phyloP scores from a whole-genome alignment of 1,140 invertebrate genomes.

The Atta colombica region DNA sequence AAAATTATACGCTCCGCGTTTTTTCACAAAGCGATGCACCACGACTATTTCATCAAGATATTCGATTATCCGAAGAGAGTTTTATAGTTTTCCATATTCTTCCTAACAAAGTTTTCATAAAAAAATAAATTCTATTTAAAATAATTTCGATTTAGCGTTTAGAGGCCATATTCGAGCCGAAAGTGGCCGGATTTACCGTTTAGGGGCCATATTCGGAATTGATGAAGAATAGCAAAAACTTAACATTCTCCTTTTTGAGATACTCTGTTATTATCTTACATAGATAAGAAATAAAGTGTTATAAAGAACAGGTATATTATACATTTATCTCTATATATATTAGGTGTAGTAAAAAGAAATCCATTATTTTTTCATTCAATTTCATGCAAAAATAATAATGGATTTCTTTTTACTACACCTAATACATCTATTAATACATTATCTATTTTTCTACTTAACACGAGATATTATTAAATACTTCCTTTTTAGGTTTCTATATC shows the following conservation, averaged over 20 bases:
- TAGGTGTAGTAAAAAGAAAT: too few species aligned
- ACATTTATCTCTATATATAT: neutral
- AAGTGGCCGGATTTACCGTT: too few species aligned
- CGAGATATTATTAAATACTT: neutral
- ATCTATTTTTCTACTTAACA: constrained; percentile 7
- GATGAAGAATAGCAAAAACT: too few species aligned
- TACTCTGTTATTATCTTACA: neutral
- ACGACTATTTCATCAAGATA: neutral
- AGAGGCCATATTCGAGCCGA: too few species aligned
- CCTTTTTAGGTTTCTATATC: neutral
- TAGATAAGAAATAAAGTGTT: neutral
- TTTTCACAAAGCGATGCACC: neutral
- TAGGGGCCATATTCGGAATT: too few species aligned
- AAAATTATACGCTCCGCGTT: neutral
- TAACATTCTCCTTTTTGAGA: neutral
- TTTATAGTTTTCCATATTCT: neutral
- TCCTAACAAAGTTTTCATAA: neutral
- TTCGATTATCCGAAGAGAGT: neutral
- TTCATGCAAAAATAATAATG: too few species aligned
- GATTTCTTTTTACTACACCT: too few species aligned
- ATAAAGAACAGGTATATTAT: neutral
- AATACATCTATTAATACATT: neutral
- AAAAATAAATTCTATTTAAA: neutral
- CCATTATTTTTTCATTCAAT: too few species aligned
- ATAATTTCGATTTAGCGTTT: too few species aligned